These are phyloP conservation scores for Camptogramma bilineatum DNA, from an alignment of 2,888 invertebrate genomes.

Conservation along the genomic window DNA sequence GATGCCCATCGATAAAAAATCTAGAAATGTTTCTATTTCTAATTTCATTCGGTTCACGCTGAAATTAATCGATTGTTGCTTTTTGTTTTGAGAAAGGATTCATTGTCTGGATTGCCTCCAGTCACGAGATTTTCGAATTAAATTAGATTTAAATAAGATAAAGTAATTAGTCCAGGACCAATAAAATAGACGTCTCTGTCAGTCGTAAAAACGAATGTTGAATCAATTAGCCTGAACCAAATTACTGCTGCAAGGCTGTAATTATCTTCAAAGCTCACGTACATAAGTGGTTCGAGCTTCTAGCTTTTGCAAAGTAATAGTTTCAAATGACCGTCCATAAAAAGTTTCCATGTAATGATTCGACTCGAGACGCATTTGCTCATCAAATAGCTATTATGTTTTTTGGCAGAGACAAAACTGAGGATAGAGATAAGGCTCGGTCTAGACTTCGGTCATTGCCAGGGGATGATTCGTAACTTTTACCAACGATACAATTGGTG, in stretches of 20 bases:
- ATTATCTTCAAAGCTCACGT: conserved; percentile 62
- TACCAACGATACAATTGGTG: conserved; percentile 61
- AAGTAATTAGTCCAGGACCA: conserved; percentile 40
- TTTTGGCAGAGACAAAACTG: conserved; percentile 61
- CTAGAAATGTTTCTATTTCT: conserved; percentile 60
- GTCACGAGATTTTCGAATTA: conserved; percentile 42
- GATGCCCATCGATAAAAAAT: conserved; percentile 43
- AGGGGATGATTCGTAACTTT: conserved; percentile 82
- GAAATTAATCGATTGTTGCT: conserved; percentile 43
- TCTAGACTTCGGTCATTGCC: conserved; percentile 80
- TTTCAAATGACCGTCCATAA: conserved; percentile 64
- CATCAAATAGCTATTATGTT: conserved; percentile 70
- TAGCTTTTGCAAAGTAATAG: conserved; percentile 67
- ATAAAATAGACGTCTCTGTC: conserved; percentile 47
- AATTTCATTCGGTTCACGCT: conserved; percentile 65
- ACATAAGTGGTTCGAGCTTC: conserved; percentile 57
- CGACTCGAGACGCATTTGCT: conserved; percentile 60
- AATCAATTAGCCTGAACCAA: conserved; percentile 65
- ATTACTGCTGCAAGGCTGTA: conserved; percentile 62
- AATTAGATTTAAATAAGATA: conserved; percentile 37
- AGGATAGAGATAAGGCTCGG: conserved; percentile 56
- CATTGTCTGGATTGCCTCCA: conserved; percentile 36
- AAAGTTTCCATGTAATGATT: conserved; percentile 60
- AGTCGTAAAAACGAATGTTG: conserved; percentile 61
- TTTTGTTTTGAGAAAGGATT: conserved; percentile 34